phyloP scores from a whole-genome alignment of 2,113 vertebrate genomes.

The Mormoops blainvillei region DNA sequence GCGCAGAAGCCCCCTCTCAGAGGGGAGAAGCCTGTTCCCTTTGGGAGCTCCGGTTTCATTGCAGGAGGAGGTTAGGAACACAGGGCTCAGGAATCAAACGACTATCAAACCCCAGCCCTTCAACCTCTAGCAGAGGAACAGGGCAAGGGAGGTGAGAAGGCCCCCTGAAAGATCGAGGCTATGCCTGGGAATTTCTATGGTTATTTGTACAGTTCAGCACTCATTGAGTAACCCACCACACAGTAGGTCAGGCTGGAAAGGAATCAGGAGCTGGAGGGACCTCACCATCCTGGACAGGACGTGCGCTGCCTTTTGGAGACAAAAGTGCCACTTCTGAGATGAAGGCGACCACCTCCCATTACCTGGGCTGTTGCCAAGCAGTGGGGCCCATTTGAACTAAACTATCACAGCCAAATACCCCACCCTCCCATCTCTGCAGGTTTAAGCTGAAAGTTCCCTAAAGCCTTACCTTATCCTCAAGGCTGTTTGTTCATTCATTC shows the following conservation, averaged over 20 bases:
- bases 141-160: background rate
- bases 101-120: no score
- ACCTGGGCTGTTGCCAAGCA: background rate
- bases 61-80: background rate
- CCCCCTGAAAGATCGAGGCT: background rate
- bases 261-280: background rate
- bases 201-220: background rate
- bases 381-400: background rate
- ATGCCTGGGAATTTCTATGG: background rate
- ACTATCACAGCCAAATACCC: background rate
- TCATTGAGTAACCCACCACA: background rate
- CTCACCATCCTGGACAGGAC: background rate
- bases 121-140: background rate
- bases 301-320: background rate
- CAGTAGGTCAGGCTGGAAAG: background rate
- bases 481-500: background rate
- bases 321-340: background rate
- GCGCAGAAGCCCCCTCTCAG: background rate
- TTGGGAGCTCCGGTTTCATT: background rate
- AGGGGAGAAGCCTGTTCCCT: background rate
- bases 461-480: background rate
- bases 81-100: background rate
- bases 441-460: background rate
- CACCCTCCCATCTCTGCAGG: background rate
- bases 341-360: background rate